Evolutionary conservation across 2,797 vertebrate species (phyloP).

Genomic region (Onychomys torridus): DNA sequence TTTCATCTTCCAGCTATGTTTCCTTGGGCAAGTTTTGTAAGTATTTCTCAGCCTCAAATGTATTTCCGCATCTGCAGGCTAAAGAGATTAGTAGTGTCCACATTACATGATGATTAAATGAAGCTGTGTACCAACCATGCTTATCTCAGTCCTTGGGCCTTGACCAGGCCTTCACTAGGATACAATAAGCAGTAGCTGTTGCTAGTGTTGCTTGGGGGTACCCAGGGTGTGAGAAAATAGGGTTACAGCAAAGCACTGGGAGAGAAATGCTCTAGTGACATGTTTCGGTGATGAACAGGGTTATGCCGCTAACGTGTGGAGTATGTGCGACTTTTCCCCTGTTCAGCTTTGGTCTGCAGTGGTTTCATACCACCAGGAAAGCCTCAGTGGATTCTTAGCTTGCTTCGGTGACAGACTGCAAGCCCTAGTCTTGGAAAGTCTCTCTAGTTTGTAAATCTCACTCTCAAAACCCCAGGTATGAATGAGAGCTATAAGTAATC

Average conservation of each 20-base stretch:
- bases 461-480: neutral
- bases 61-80: neutral
- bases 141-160: neutral
- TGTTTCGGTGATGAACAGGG: neutral
- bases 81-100: neutral
- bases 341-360: neutral
- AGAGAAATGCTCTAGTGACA: neutral
- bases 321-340: neutral
- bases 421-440: neutral
- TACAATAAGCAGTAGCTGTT: neutral
- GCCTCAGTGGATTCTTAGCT: neutral
- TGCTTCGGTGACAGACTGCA: neutral
- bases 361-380: neutral
- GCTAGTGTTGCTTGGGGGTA: neutral
- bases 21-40: neutral
- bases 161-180: neutral
- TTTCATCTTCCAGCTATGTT: constrained; percentile 40
- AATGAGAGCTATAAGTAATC: neutral
- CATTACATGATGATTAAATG: neutral
- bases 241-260: neutral
- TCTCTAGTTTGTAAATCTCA: constrained; percentile 22
- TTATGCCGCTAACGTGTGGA: neutral
- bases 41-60: constrained; percentile 27
- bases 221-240: neutral
- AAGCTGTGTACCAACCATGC: neutral